A percentile compares a stretch with the other conserved stretches of the same genome.
Conservation (phyloP, 2,113 vertebrate species). For the Grus americana region DNA sequence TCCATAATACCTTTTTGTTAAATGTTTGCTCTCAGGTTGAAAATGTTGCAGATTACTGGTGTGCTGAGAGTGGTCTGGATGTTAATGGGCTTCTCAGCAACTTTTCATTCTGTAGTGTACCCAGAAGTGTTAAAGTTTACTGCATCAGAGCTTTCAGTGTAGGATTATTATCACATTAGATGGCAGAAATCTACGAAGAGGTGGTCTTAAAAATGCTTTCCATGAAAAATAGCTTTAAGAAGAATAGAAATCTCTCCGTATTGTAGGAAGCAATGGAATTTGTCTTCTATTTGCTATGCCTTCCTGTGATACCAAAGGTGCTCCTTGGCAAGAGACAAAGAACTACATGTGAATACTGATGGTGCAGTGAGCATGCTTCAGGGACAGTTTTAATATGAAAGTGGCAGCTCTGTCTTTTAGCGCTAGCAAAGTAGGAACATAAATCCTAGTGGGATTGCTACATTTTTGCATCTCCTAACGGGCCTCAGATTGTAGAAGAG, state of each 20-base stretch:
- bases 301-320: background rate
- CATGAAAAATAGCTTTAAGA: background rate
- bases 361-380: background rate
- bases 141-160: background rate
- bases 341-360: background rate
- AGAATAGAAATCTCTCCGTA: background rate
- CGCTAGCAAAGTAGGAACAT: background rate
- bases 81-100: background rate
- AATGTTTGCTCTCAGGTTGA: background rate
- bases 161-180: background rate
- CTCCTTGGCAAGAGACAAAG: background rate
- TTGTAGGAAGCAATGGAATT: background rate
- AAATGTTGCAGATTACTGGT: background rate
- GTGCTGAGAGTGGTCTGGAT: background rate
- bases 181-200: background rate
- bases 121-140: background rate
- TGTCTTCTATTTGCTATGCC: background rate
- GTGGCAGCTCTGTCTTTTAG: background rate
- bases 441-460: background rate
- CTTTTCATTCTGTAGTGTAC: background rate
- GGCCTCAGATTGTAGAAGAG: background rate
- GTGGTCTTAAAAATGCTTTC: background rate
- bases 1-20: background rate
- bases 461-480: background rate
- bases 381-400: background rate